Evolutionary conservation across 2,797 vertebrate species (phyloP), one percentile per base, ranked within the genome.

Genomic region (Cephalopachus bancanus): DNA sequence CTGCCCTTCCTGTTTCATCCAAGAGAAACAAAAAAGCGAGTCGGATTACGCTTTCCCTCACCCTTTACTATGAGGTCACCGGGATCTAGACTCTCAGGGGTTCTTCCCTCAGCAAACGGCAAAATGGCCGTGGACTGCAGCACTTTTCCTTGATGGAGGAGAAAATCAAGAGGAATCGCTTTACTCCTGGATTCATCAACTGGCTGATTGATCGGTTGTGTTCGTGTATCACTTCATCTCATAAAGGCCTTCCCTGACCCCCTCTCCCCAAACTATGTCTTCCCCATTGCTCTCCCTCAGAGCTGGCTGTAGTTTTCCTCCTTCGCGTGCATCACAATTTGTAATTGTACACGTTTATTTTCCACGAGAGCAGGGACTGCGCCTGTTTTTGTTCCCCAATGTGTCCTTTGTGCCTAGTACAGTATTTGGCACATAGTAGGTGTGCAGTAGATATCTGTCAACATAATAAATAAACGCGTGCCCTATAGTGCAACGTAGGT

Each of bases 101-200:
- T 44, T 64, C n/a, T 94, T 69, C 53, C 7, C 78, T 60, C n/a
- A 72, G 55, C 62, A 92, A 85, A 79, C 9, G 3, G 91, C 89
- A 94, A 97, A 97, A 97, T 96, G 93, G 94, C 74, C 10, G 64
- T 92, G 93, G 67, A 55, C 53, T 69, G 80, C 74, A n/a, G 92
- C 71, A 51, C 60, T 72, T 93, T 79, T 86, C 64, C 74, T 60
- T n/a, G 71, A 75, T 28, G 57, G 79, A 60, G 57, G 83, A 33
- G 84, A 87, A 95, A 91, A 71, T 28, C 8, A 17, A 59, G 24
- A 74, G 28, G 91, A 20, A 92, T 7, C 10, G 62, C 28, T 69
- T 28, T 55, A 75, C 28, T 69, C 26, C 51, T 72, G 78, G 19
- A 75, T 80, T 59, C 79, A 69, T 53, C 83, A 49, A 30, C 10